Evolutionary conservation across 2,797 vertebrate species (phyloP).

Genomic region (Typhlichthys eigenmanni): DNA sequence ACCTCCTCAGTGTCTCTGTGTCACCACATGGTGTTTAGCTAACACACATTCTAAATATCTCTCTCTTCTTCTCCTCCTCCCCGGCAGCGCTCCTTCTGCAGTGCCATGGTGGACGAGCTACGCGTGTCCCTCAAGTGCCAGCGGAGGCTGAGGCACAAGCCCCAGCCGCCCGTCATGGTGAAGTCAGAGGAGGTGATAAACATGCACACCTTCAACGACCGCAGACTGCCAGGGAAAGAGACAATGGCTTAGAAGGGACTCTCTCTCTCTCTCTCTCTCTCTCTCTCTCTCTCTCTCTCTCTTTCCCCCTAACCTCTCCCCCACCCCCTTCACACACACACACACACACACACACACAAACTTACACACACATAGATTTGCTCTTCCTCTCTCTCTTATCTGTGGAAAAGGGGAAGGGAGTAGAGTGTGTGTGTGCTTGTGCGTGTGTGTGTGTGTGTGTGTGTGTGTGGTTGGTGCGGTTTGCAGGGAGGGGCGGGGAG

Average conservation of each 20-base stretch:
- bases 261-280: background rate
- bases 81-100: conserved; percentile 95
- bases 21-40: background rate
- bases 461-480: no score
- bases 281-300: background rate
- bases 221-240: conserved; percentile 99
- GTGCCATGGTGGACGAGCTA: conserved; percentile 96
- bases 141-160: conserved; percentile 96
- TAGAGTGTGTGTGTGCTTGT: no score
- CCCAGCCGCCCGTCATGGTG: conserved; percentile 92
- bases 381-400: no score
- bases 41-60: conserved; percentile 7
- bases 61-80: conserved; percentile 24
- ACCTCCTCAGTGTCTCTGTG: no score
- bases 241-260: conserved; percentile 90
- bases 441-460: no score
- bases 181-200: conserved; percentile 99
- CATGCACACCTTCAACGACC: conserved; percentile 99
- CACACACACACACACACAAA: no score
- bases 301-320: background rate
- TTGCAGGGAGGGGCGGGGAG: conserved; percentile 9
- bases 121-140: conserved; percentile 98
- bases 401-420: background rate
- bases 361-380: no score
- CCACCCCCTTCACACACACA: background rate